These are phyloP conservation scores for Biston stratarius DNA, from an alignment of 2,888 invertebrate species.

Conservation along the genomic window DNA sequence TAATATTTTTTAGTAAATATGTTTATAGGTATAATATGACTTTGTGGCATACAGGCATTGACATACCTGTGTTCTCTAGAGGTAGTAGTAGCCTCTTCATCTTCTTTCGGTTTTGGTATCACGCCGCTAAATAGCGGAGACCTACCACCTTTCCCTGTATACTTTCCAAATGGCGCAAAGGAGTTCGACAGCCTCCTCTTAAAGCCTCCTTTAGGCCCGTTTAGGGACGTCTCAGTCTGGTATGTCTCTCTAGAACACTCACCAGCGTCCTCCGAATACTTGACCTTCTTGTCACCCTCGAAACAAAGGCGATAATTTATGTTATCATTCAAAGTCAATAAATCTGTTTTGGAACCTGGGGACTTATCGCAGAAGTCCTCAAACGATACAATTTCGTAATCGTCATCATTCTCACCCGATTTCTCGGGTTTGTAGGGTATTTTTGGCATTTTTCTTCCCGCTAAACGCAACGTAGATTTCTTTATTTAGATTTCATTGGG, in stretches of 20 bases:
- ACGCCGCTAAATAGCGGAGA: slow-evolving; percentile 73
- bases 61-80: slow-evolving; percentile 72
- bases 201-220: slow-evolving; percentile 69
- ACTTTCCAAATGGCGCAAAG: slow-evolving; percentile 75
- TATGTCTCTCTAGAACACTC: slow-evolving; percentile 70
- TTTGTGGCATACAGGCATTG: neutral
- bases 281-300: slow-evolving; percentile 70
- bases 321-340: slow-evolving; percentile 83
- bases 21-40: too few species aligned
- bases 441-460: slow-evolving; percentile 72
- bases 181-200: slow-evolving; percentile 68
- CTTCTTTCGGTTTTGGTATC: slow-evolving; percentile 68
- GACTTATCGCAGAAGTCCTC: slow-evolving; percentile 87
- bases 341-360: slow-evolving; percentile 81
- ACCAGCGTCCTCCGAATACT: slow-evolving; percentile 64
- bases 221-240: slow-evolving; percentile 76
- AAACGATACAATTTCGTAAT: slow-evolving; percentile 86
- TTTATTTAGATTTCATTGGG: slow-evolving; percentile 47
- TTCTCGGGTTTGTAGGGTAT: slow-evolving; percentile 79
- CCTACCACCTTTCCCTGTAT: slow-evolving; percentile 59
- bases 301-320: slow-evolving; percentile 83
- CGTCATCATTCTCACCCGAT: slow-evolving; percentile 72
- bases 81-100: slow-evolving; percentile 60
- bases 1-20: too few species aligned
- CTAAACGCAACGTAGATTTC: slow-evolving; percentile 41